Conservation (phyloP, 1,140 invertebrate genomes). For the Meloidogyne hapla region DNA sequence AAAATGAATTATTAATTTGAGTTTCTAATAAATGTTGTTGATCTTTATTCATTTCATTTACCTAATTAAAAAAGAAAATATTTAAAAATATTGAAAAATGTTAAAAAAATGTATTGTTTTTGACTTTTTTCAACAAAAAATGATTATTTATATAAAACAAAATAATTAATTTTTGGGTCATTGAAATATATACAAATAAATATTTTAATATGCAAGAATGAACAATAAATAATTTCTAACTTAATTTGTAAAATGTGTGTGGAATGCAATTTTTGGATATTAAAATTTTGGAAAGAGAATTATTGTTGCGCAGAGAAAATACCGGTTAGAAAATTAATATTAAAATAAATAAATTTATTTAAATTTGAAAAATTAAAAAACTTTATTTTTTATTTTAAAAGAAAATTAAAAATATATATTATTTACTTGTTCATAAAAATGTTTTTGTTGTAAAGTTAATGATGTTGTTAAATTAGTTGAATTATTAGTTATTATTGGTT, state of each 20-base stretch:
- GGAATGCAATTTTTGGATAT: not conserved
- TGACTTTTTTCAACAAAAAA: too few relatives aligned
- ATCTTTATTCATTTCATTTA: not conserved
- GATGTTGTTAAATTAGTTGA: not conserved
- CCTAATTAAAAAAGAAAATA: not conserved
- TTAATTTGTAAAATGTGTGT: not conserved
- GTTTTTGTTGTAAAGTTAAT: constrained; percentile 8
- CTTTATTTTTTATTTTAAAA: too few relatives aligned
- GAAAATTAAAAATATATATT: constrained; percentile 10
- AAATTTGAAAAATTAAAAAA: too few relatives aligned
- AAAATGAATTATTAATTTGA: not conserved
- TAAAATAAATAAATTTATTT: too few relatives aligned
- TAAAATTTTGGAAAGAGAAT: not conserved
- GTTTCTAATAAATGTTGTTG: not conserved
- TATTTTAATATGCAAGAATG: not conserved
- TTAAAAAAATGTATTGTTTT: not conserved
- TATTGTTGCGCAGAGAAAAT: constrained; percentile 1
- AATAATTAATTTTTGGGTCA: not conserved
- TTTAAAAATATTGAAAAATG: not conserved
- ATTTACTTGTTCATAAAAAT: not conserved
- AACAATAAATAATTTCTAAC: not conserved
- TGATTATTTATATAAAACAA: too few relatives aligned
- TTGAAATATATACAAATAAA: not conserved
- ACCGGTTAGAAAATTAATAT: constrained; percentile 4
- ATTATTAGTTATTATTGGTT: not conserved